Base-by-base conservation (phyloP, 2,797 vertebrate species). In the Paratrypauchen microcephalus region DNA sequence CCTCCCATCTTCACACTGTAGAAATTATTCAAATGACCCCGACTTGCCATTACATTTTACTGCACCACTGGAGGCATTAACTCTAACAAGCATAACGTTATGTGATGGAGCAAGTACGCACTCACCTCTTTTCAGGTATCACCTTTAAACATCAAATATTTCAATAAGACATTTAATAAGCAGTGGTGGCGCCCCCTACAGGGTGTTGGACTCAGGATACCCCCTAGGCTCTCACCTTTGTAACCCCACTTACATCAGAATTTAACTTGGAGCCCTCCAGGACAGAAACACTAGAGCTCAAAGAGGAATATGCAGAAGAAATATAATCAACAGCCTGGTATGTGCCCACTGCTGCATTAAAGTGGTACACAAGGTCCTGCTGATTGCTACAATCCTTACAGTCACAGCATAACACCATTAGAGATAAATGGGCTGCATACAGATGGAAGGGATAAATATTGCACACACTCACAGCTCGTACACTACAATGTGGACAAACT, bases 1-100 rank as follows among this genome's bases (percentile, higher is more conserved):
- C n/a, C 19, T 30, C 8, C 58, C n/a, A 28, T 58, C 54, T 58
- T 36, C 58, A 32, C 18, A 58, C 56, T 19, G 24, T 16, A 19
- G 18, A 60, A 88, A 87, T 89, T 91, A 92, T 93, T 90, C 73
- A 91, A 92, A 92, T 88, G 69, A 83, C 68, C 74, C 4, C 2
- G 54, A 72, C 83, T 86, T 59, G 57, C 78, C 67, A 55, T 71
- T 72, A 54, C 70, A 77, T 89, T 92, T 91, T 82, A 84, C 83
- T 80, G 83, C 80, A 32, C 82, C 79, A 89, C 84, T 88, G 87
- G 82, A 93, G 86, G 76, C 66, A 24, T 70, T 66, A 70, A 86
- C 77, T 86, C 76, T 83, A 88, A 87, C 47, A 54, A 54, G 80
- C 86, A 76, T 86, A 90, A 92, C 91, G 82, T 66, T 69, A 66